Base-by-base conservation (phyloP, 2,113 vertebrate species). In the Ameiurus melas region DNA sequence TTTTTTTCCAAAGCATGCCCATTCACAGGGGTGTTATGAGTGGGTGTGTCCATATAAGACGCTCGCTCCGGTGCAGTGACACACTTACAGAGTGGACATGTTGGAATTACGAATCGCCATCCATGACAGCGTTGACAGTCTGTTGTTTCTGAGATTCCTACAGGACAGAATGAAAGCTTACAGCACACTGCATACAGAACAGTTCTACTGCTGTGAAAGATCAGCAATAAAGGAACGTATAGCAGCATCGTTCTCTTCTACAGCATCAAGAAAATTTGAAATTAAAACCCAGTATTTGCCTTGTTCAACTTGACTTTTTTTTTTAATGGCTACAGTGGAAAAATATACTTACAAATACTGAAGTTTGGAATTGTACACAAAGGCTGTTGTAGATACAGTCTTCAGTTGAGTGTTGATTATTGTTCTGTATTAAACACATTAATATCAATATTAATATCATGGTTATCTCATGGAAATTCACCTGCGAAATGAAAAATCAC, bases 121-220 rank as follows among this genome's bases (percentile, higher is more conserved):
- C 96, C 97, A 97, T 66, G 97, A 98, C 91, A 99, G 95, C 86
- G 95, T 97, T 3, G 97, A 96, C 90, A 99, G 94, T 88, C 97
- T 97, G 90, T 99, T 99, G 95, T 97, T 96, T 92, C 97, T 97
- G 86, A 99, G 95, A 94, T 99, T 97, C 92, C 98, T 99, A 88
- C 12, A 92, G 95, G 47, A 33, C 19, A 90, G 5, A 7, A 73
- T 14, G 87, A 84, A 70, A 47, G 78, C 8, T 84, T 55, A 66
- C 13, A 70, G 60, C 13, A 27, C 8, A 57, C 60, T 53, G 8
- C n/a, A 43, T 19, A 66, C 17, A 78, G 84, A 85, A 78, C 25
- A 27, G 22, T 12, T 47, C 10, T 51, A 51, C 73, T 27, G n/a
- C 66, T 70, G 66, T 14, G 66, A 33, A 70, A 70, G 33, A 30